Evolutionary conservation across 2,113 vertebrate species (phyloP).

Genomic region (Perccottus glenii): DNA sequence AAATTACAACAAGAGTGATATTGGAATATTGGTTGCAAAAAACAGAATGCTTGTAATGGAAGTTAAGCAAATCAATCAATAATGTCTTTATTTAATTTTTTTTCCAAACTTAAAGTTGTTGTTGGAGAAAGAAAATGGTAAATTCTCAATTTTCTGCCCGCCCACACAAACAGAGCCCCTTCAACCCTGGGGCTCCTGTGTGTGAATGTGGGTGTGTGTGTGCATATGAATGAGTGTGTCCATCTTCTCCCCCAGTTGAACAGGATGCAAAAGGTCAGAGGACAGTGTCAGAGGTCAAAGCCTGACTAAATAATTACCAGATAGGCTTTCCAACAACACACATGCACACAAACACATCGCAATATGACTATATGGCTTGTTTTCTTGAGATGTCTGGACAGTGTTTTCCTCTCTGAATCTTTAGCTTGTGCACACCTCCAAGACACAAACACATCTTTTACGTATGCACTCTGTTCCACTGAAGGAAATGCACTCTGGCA

Average conservation of each 20-base stretch:
- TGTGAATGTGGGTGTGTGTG: slow-evolving; percentile 34
- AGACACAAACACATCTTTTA: slow-evolving; percentile 55
- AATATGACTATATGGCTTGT: slow-evolving; percentile 47
- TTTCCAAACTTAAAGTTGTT: slow-evolving; percentile 15
- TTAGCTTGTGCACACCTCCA: slow-evolving; percentile 31
- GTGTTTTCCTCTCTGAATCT: slow-evolving; percentile 62
- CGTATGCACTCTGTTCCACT: slow-evolving; percentile 32
- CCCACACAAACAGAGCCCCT: slow-evolving; percentile 37
- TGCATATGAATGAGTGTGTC: slow-evolving; percentile 63
- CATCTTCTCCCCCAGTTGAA: slow-evolving; percentile 54
- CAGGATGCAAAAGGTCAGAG: slow-evolving; percentile 76
- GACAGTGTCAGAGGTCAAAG: slow-evolving; percentile 70
- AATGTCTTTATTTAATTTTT: slow-evolving; percentile 3
- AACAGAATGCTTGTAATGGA: slow-evolving; percentile 16
- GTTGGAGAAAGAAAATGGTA: slow-evolving; percentile 11
- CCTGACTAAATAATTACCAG: slow-evolving; percentile 75
- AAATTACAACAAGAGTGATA: not conserved
- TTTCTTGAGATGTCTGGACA: slow-evolving; percentile 72
- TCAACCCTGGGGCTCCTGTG: slow-evolving; percentile 19
- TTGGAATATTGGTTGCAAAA: slow-evolving; percentile 5
- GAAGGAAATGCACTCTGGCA: slow-evolving; percentile 18
- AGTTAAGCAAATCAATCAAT: slow-evolving; percentile 22
- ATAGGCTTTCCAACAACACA: slow-evolving; percentile 47
- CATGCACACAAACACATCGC: slow-evolving; percentile 33
- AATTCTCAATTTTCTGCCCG: slow-evolving; percentile 40